These are phyloP conservation scores for Poecile montanus DNA, from an alignment of 2,797 vertebrate species.

Conservation along the genomic window DNA sequence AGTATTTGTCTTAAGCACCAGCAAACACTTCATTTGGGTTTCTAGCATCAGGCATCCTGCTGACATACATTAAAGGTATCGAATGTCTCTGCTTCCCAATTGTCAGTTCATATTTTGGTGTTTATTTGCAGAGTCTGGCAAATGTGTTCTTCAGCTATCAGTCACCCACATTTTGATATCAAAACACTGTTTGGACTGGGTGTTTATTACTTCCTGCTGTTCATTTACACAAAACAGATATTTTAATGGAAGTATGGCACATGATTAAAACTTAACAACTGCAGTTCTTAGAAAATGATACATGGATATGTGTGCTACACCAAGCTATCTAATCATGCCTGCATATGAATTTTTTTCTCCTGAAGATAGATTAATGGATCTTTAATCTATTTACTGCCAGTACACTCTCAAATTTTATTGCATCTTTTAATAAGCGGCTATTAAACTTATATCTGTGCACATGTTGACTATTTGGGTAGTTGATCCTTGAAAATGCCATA, in stretches of 20 bases:
- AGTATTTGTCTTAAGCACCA: slow-evolving; percentile 29
- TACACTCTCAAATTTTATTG: slow-evolving; percentile 53
- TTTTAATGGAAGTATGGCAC: not conserved
- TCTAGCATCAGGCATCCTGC: slow-evolving; percentile 14
- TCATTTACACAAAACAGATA: slow-evolving; percentile 4
- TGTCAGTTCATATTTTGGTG: slow-evolving; percentile 48
- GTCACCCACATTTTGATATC: not conserved
- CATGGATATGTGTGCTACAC: not conserved
- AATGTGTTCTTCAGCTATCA: slow-evolving; percentile 10
- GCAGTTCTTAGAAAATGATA: not conserved
- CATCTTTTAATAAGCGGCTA: slow-evolving; percentile 52
- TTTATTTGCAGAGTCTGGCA: slow-evolving; percentile 28
- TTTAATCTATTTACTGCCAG: slow-evolving; percentile 58
- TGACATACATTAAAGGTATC: not conserved
- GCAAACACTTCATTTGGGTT: slow-evolving; percentile 21
- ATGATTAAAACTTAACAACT: slow-evolving; percentile 20
- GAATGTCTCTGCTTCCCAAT: not conserved
- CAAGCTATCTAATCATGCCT: not conserved
- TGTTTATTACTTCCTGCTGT: slow-evolving; percentile 34
- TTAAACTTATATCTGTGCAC: slow-evolving; percentile 34
- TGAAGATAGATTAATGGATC: slow-evolving; percentile 48
- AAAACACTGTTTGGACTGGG: not conserved
- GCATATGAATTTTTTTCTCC: slow-evolving; percentile 24
- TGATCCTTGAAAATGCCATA: slow-evolving; percentile 51
- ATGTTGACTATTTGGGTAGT: slow-evolving; percentile 41